Base-by-base conservation (phyloP, 1,140 invertebrate species). In the Drosophila pandora region DNA sequence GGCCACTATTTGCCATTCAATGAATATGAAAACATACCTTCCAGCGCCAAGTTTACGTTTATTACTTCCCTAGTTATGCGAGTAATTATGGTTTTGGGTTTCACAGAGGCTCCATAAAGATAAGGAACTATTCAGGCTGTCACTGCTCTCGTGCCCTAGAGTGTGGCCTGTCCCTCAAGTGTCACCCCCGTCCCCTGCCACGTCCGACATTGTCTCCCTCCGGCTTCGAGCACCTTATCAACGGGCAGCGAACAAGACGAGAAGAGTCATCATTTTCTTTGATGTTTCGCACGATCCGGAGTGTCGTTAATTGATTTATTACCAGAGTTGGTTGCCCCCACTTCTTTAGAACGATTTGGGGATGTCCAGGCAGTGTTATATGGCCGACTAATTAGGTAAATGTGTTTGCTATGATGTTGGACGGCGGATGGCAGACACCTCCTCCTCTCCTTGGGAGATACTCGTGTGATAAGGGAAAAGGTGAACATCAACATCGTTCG, bases 281-380 rank as follows among this genome's bases (percentile, higher is more conserved):
- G 83, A 87, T 82, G 83, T 87, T 82, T 72, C 10, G 78, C 78
- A 82, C 59, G 65, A 68, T 52, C 48, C 69, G 63, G 58, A 47
- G 55, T 74, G 83, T 59, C 82, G 62, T 85, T 85, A 85, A 85
- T 88, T 85, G 82, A 85, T 85, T 85, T 87, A 87, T 85, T 72
- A 65, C 70, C 41, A 71, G 75, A 61, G 50, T 75, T 55, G 64
- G 63, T 72, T 73, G 72, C 32, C 63, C 57, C 52, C 47, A 21
- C 43, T 57, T 17, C 21, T 30, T 21, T n/a, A 41, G 8, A 23
- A 52, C 64, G 52, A 69, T 70, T 64, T 48, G 70, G 39, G 25
- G 49, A 74, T 73, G 70, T 74, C 61, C 70, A 64, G 57, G 45
- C 67, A 43, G 64, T 45, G 17, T 67, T 75, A 54, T 64, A 67